phyloP scores from a whole-genome alignment of 2,888 invertebrate species.

The Synanthedon tipuliformis region DNA sequence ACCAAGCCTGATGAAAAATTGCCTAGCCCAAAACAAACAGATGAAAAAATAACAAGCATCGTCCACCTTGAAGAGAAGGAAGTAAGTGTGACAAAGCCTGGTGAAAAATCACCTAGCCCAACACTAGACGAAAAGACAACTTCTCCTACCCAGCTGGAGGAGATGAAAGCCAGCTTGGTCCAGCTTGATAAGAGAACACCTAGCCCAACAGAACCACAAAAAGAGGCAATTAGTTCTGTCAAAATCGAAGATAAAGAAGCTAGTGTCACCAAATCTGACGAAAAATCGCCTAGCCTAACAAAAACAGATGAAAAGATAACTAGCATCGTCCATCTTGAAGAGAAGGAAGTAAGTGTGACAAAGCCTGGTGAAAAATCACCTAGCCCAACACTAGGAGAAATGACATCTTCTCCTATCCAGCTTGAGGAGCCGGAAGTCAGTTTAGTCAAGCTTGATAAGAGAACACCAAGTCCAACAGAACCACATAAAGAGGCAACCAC shows the following conservation, averaged over 20 bases:
- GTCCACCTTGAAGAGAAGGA: not conserved
- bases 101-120: not conserved
- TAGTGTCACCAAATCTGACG: conserved; percentile 1
- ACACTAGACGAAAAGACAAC: not conserved
- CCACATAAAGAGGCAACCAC: too few species aligned
- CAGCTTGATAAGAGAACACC: not conserved
- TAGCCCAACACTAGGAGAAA: too few species aligned
- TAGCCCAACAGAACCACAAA: not conserved
- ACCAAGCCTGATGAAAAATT: conserved; percentile 4
- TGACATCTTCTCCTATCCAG: not conserved
- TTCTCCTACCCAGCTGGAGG: not conserved
- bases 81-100: not conserved
- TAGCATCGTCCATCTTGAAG: too few species aligned
- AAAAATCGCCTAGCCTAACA: not conserved
- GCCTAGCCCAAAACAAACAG: conserved; percentile 13
- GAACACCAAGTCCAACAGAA: too few species aligned
- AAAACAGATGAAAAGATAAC: too few species aligned
- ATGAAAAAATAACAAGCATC: conserved; percentile 8
- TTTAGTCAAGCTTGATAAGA: too few species aligned
- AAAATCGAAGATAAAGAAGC: not conserved
- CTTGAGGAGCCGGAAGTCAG: not conserved
- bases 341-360: too few species aligned
- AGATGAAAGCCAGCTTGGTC: not conserved
- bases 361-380: too few species aligned
- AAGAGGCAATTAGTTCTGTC: not conserved